A percentile compares a stretch with the other conserved stretches of the same genome.
Evolutionary conservation across 2,888 invertebrate genomes (phyloP).

Genomic region (Cantharis lateralis): DNA sequence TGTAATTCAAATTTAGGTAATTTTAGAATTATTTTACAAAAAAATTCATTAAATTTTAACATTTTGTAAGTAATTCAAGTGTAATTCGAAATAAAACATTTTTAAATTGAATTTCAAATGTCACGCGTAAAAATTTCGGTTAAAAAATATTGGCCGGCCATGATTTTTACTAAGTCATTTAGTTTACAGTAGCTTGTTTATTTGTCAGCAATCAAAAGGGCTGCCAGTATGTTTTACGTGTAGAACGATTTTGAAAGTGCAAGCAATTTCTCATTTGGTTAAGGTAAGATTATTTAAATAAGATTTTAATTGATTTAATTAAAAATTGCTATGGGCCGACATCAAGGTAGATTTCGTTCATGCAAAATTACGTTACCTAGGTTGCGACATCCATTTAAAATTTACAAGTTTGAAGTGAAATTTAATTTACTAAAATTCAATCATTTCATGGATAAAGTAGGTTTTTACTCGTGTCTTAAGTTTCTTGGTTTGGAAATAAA

Average conservation of each 20-base stretch:
- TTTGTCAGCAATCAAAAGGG: no score
- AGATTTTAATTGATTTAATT: background rate
- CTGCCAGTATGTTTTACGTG: background rate
- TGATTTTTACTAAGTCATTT: background rate
- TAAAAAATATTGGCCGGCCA: background rate
- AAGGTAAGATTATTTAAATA: background rate
- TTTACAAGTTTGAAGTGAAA: background rate
- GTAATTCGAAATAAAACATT: background rate
- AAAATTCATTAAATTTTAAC: background rate
- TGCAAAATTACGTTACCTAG: background rate
- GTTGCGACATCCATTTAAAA: background rate
- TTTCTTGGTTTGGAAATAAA: no score
- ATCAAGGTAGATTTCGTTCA: background rate
- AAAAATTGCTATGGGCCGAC: background rate
- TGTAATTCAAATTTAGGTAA: background rate
- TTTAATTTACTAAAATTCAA: no score
- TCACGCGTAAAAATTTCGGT: no score
- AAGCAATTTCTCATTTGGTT: background rate
- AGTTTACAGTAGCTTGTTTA: background rate
- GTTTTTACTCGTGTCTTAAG: no score
- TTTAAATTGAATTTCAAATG: no score
- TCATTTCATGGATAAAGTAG: no score
- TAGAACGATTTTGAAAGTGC: background rate
- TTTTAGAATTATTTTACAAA: background rate
- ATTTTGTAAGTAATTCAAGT: background rate